Conservation (phyloP, 2,113 vertebrate species). For the Prionailurus bengalensis region DNA sequence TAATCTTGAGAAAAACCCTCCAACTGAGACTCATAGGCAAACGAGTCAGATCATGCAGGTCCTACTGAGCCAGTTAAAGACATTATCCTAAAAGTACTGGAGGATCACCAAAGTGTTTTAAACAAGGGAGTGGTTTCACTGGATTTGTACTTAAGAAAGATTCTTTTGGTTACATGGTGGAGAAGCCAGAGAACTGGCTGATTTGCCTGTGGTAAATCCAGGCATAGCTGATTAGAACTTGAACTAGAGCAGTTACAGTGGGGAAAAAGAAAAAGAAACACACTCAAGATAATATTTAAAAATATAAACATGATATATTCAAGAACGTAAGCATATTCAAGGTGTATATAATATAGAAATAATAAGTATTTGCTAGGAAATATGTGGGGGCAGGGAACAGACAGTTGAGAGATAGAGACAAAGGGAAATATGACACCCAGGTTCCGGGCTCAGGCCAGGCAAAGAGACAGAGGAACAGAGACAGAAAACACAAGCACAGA, state of each 20-base stretch:
- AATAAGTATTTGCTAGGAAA: background rate
- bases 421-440: background rate
- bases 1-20: background rate
- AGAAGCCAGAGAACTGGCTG: background rate
- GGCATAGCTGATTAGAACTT: background rate
- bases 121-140: background rate
- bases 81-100: background rate
- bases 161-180: background rate
- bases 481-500: background rate
- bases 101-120: background rate
- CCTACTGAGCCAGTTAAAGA: constrained; percentile 3
- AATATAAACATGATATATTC: background rate
- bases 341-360: background rate
- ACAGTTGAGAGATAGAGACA: background rate
- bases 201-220: constrained; percentile 2
- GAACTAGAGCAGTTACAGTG: background rate
- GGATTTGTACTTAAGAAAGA: background rate
- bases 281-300: background rate
- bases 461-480: background rate
- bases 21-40: background rate
- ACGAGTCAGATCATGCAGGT: background rate
- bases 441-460: background rate
- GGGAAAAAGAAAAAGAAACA: background rate
- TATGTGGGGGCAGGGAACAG: background rate
- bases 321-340: background rate